Evolutionary conservation across 2,113 vertebrate genomes (phyloP), one percentile per base, ranked within the genome.

Genomic region (zebrafish (Danio rerio)): DNA sequence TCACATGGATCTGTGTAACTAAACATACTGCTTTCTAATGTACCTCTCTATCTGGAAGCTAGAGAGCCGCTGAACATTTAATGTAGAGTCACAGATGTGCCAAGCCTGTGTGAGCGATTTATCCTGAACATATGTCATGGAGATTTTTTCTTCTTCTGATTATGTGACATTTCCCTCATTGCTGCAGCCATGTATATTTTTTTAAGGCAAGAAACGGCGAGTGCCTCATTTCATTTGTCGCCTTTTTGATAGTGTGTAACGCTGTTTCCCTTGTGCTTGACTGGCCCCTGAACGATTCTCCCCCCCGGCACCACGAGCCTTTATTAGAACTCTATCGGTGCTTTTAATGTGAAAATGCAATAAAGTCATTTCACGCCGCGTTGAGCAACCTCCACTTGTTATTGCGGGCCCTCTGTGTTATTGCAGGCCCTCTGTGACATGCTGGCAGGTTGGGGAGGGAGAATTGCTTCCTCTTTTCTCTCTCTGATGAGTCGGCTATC

Each of bases 361-460:
- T 92, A 91, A 92, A 94, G 92, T 93, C 88, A 93, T 94, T 94
- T 94, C 93, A 94, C 90, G 91, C 88, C 85, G 87, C 88, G 89
- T 92, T 94, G 92, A 93, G 89, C 93, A 93, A 93, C 91, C 91
- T 92, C 90, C 84, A 85, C 87, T 91, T 88, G 88, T 93, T 93
- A 92, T 92, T 91, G 91, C 88, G 82, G 70, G 89, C 88, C 90
- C 90, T 90, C 83, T 88, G 85, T 86, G 89, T 76, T 76, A 76
- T 91, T 90, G 90, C 89, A 84, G 73, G 89, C 88, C 90, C 90
- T 90, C 83, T 87, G 84, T 86, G 89, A 91, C 85, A 91, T 90
- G 88, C 78, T 78, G 1, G 6, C 21, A 82, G 52, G 10, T 87
- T 40, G 53, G 66, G 78, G 78, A 31, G 74, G 42, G 31, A 55